Evolutionary conservation across 1,140 invertebrate genomes (phyloP).

Genomic region (Cherax quadricarinatus): DNA sequence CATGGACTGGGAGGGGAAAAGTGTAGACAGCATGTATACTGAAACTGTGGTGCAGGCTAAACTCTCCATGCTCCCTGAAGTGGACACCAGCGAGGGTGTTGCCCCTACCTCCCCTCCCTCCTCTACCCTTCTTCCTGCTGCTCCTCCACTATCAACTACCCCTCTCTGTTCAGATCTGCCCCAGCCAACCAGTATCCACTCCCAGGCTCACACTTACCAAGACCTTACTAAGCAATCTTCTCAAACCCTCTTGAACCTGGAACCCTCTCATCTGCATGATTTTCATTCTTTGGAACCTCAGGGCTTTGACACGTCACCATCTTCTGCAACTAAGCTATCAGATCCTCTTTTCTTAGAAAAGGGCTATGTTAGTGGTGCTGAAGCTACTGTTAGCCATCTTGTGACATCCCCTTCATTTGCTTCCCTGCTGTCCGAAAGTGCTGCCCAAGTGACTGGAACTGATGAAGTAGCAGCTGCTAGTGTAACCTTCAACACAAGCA

Average conservation of each 20-base stretch:
- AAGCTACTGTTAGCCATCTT: conserved; percentile 49
- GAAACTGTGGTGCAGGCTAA: conserved; percentile 67
- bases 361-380: conserved; percentile 42
- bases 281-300: conserved; percentile 52
- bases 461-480: conserved; percentile 52
- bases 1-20: conserved; percentile 67
- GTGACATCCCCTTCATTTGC: conserved; percentile 60
- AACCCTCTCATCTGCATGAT: conserved; percentile 59
- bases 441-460: conserved; percentile 48
- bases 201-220: conserved; percentile 28
- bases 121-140: conserved; percentile 34
- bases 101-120: conserved; percentile 51
- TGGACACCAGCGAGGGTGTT: conserved; percentile 64
- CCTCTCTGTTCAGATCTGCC: conserved; percentile 29
- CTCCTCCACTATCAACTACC: conserved; percentile 26
- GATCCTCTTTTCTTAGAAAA: conserved; percentile 53
- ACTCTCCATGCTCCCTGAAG: conserved; percentile 55
- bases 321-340: conserved; percentile 67
- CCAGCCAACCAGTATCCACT: conserved; percentile 1
- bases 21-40: conserved; percentile 72
- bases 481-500: conserved; percentile 62
- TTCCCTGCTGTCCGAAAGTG: conserved; percentile 60
- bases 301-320: conserved; percentile 58
- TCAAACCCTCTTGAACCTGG: conserved; percentile 41
- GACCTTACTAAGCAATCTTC: conserved; percentile 29